Evolutionary conservation across 1,140 invertebrate species (phyloP).

Genomic region (Conus betulinus): DNA sequence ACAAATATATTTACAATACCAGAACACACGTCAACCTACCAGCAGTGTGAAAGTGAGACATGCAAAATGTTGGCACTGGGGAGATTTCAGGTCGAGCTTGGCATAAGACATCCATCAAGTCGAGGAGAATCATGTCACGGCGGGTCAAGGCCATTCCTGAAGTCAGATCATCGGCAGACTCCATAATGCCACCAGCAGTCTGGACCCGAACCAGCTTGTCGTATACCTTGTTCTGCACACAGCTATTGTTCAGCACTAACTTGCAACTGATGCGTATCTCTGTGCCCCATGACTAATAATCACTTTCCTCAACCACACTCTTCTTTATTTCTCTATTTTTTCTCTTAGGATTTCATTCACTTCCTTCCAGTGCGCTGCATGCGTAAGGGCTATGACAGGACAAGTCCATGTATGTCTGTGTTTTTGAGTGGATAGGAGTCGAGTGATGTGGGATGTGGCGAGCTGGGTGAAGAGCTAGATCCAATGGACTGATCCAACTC

Average conservation of each 20-base stretch:
- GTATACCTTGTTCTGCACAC: conserved; percentile 28
- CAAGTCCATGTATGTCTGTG: too few species aligned
- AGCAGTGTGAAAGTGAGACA: conserved; percentile 28
- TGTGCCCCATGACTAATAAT: too few species aligned
- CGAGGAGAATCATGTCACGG: conserved; percentile 16
- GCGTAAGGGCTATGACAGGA: not conserved
- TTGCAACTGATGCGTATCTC: too few species aligned
- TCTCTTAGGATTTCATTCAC: too few species aligned
- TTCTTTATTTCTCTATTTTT: too few species aligned
- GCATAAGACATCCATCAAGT: conserved; percentile 13
- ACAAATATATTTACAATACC: not conserved
- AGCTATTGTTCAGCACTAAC: not conserved
- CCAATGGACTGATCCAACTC: too few species aligned
- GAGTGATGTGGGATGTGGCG: too few species aligned
- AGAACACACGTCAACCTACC: not conserved
- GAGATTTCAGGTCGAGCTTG: not conserved
- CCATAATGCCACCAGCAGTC: not conserved
- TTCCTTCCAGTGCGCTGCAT: not conserved
- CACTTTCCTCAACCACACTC: too few species aligned
- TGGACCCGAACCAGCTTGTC: not conserved
- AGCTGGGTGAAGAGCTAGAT: too few species aligned
- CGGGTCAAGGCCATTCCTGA: not conserved
- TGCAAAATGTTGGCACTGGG: not conserved
- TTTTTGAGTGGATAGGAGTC: too few species aligned
- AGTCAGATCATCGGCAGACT: not conserved